Evolutionary conservation across 2,113 vertebrate genomes (phyloP).

Genomic region (Merops nubicus): DNA sequence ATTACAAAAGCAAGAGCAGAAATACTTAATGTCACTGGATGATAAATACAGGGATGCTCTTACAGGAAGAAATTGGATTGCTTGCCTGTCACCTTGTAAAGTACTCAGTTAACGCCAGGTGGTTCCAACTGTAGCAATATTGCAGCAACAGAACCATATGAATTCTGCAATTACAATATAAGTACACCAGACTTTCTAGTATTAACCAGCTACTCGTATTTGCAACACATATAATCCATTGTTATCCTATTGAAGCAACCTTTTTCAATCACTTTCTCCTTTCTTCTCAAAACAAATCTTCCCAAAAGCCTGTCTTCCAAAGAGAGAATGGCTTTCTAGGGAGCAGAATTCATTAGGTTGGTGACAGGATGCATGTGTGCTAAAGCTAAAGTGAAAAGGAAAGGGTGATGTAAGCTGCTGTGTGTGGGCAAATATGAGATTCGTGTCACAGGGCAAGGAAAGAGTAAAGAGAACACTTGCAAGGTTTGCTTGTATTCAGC

Average conservation of each 20-base stretch:
- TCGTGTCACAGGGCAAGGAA: not conserved
- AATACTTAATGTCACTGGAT: not conserved
- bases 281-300: not conserved
- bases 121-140: not conserved
- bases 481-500: not conserved
- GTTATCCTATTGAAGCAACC: not conserved
- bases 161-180: not conserved
- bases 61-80: not conserved
- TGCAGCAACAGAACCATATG: not conserved
- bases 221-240: not conserved
- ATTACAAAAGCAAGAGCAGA: not conserved
- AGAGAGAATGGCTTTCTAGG: not conserved
- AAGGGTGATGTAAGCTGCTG: not conserved
- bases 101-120: not conserved
- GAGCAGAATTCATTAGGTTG: not conserved
- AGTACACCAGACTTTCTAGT: not conserved
- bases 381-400: not conserved
- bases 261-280: not conserved
- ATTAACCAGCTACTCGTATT: rapidly evolving
- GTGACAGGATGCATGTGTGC: not conserved
- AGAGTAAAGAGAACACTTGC: not conserved
- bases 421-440: not conserved
- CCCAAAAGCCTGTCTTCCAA: not conserved
- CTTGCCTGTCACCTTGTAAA: not conserved
- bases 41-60: not conserved